These are phyloP conservation scores for Tryphoninae sp. DNA, from an alignment of 2,888 invertebrate genomes.

Conservation along the genomic window DNA sequence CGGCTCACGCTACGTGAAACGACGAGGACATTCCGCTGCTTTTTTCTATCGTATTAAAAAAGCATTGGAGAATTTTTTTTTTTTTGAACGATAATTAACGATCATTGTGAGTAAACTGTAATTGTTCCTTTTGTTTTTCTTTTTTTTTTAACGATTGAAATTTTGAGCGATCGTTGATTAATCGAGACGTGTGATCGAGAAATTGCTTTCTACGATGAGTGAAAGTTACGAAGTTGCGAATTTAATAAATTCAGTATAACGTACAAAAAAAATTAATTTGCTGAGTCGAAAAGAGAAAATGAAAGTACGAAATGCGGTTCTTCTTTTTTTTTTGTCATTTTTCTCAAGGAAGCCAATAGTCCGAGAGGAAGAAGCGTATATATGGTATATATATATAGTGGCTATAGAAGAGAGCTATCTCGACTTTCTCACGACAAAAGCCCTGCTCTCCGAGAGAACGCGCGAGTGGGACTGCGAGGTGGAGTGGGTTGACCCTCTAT, in stretches of 20 bases:
- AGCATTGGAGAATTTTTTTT: too few species aligned
- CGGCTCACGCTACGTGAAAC: not conserved
- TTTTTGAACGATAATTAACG: too few species aligned
- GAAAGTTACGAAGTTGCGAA: not conserved
- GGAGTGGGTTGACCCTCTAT: conserved; percentile 54
- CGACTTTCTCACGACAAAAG: conserved; percentile 74
- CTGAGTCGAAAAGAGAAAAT: too few species aligned
- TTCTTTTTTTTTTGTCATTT: conserved; percentile 23
- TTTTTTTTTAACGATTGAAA: not conserved
- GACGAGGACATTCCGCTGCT: conserved; percentile 2
- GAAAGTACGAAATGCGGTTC: conserved; percentile 15
- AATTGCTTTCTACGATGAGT: conserved; percentile 7
- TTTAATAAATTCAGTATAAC: too few species aligned
- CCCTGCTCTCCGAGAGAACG: conserved; percentile 26
- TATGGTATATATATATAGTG: conserved; percentile 3
- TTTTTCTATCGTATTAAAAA: too few species aligned
- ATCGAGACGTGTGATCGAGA: not conserved
- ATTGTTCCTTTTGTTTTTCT: too few species aligned
- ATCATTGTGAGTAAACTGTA: too few species aligned
- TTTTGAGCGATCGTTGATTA: conserved; percentile 20
- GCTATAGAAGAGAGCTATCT: conserved; percentile 56
- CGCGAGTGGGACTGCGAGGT: not conserved
- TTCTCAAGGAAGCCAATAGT: conserved; percentile 72
- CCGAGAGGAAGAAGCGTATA: conserved; percentile 55
- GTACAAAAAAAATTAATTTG: too few species aligned